Percentiles rank a stretch among this genome's conserved stretches.
These are phyloP conservation scores for Eudyptes chrysolophus DNA, from an alignment of 2,113 vertebrate genomes.

Conservation along the genomic window DNA sequence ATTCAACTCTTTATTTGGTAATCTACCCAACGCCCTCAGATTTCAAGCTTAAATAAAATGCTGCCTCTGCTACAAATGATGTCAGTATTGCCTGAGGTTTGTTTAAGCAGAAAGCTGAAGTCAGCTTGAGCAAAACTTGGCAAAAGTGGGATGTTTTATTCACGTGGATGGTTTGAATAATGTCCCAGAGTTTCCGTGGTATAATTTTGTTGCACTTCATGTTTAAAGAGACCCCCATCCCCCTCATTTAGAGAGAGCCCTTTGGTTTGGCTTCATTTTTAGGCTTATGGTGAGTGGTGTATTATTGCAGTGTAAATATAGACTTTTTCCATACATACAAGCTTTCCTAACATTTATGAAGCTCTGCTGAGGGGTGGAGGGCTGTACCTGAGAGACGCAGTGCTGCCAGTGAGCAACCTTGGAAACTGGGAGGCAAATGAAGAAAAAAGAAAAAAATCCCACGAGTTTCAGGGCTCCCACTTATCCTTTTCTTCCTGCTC, in stretches of 20 bases:
- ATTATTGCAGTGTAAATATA: constrained; percentile 31
- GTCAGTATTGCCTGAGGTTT: constrained; percentile 61
- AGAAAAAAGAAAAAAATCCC: background rate
- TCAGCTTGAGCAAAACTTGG: constrained; percentile 67
- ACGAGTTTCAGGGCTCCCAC: background rate
- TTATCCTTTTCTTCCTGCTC: background rate
- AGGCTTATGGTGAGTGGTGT: background rate
- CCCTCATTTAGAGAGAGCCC: background rate
- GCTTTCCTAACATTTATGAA: background rate
- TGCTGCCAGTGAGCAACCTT: background rate
- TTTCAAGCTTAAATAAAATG: constrained; percentile 47
- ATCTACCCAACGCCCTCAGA: constrained; percentile 49
- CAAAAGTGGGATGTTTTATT: constrained; percentile 49
- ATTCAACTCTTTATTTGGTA: constrained; percentile 57
- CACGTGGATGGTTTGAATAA: constrained; percentile 56
- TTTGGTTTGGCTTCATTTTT: constrained; percentile 26
- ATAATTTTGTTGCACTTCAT: constrained; percentile 35
- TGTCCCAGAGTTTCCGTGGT: constrained; percentile 55
- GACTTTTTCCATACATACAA: background rate
- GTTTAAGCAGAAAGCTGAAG: constrained; percentile 67
- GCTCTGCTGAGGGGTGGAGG: background rate
- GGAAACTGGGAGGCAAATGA: background rate
- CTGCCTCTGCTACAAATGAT: constrained; percentile 56
- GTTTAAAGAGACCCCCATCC: background rate
- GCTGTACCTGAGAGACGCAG: background rate